Percentiles rank a stretch among this genome's conserved stretches.
Conservation (phyloP, 2,888 invertebrate genomes). For the Desoria tigrina region DNA sequence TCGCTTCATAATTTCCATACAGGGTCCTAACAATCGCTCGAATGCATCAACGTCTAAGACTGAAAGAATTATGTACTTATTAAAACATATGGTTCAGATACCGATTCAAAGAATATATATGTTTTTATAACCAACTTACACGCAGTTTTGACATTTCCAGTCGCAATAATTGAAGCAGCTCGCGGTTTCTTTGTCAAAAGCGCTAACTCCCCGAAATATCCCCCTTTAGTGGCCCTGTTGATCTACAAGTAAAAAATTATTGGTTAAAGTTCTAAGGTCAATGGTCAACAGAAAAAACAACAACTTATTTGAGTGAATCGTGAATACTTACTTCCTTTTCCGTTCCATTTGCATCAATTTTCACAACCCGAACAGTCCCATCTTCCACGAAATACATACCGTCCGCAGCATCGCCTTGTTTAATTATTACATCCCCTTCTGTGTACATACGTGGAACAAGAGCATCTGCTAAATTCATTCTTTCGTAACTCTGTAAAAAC, state of each 20-base stretch:
- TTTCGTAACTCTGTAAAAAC: slow-evolving; percentile 75
- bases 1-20: slow-evolving; percentile 98
- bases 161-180: slow-evolving; percentile 83
- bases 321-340: slow-evolving; percentile 57
- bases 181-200: slow-evolving; percentile 95
- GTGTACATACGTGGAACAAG: slow-evolving; percentile 75
- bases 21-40: slow-evolving; percentile 93
- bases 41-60: slow-evolving; percentile 97
- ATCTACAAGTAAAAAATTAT: slow-evolving; percentile 57
- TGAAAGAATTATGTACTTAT: slow-evolving; percentile 59
- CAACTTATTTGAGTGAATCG: no score
- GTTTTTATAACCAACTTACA: slow-evolving; percentile 69
- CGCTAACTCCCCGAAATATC: slow-evolving; percentile 95
- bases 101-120: not conserved
- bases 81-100: not conserved
- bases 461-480: slow-evolving; percentile 96
- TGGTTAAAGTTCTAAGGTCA: no score
- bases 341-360: slow-evolving; percentile 78
- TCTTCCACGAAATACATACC: slow-evolving; percentile 98
- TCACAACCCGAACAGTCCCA: slow-evolving; percentile 83
- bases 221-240: slow-evolving; percentile 66
- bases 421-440: slow-evolving; percentile 82
- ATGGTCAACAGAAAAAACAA: no score
- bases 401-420: slow-evolving; percentile 90
- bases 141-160: slow-evolving; percentile 83